phyloP scores from a whole-genome alignment of 2,797 vertebrate genomes.

The Lagorchestes hirsutus region DNA sequence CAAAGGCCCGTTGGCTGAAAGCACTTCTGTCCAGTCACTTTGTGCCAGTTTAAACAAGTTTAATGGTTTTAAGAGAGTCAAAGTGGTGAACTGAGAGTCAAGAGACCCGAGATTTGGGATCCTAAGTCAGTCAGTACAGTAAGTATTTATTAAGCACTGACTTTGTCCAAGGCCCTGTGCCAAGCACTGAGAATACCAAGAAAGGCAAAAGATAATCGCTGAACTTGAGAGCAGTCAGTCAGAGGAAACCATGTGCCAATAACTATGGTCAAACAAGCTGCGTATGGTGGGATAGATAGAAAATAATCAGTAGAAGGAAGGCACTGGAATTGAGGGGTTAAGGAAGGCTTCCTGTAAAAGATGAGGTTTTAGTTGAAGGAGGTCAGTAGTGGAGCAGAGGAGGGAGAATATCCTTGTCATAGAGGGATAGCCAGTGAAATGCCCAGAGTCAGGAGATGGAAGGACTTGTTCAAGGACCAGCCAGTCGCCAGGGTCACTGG shows the following conservation, averaged over 20 bases:
- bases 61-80: not conserved
- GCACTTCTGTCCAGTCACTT: constrained; percentile 8
- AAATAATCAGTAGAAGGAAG: not conserved
- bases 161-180: not conserved
- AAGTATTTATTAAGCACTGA: not conserved
- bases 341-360: not conserved
- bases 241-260: not conserved
- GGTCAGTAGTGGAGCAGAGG: not conserved
- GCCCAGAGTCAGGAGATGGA: too few species aligned
- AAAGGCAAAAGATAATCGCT: not conserved
- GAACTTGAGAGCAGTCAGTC: not conserved
- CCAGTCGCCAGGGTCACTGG: not conserved
- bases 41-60: constrained; percentile 33
- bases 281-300: not conserved
- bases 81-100: not conserved
- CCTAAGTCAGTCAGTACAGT: not conserved
- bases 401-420: too few species aligned
- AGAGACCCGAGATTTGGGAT: not conserved
- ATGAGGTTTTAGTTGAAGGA: not conserved
- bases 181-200: not conserved
- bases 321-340: not conserved
- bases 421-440: too few species aligned
- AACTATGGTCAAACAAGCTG: not conserved
- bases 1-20: not conserved
- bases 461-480: not conserved